Base-by-base conservation (phyloP, 2,888 invertebrate genomes). In the Ectemnius continuus region DNA sequence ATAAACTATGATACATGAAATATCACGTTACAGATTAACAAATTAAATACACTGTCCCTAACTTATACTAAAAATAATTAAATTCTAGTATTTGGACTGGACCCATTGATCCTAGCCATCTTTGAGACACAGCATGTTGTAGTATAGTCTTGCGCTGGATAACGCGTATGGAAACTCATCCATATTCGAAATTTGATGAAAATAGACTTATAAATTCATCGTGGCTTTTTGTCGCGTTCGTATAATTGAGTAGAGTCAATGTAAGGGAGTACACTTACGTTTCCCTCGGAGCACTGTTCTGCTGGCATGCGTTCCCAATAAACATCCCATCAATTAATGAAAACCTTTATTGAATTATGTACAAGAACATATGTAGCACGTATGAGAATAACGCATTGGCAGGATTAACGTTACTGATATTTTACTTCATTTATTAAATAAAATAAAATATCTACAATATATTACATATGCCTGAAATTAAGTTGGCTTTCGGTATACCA, bases 1-100 rank as follows among this genome's bases (percentile, higher is more conserved):
- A 85, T 90, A 89, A 90, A 88, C 88, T 89, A 90, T 90, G 87
- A 86, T 89, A 89, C 89, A 90, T 36, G 36, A 36, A 86, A 85
- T 86, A 89, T 87, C 87, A 85, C 85, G 77, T 81, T 88, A 90
- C 88, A 85, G 84, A 85, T 85, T 88, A 90, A 89, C 90, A 89
- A 90, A 90, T 88, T 36, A 87, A 89, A 89, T 86, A 86, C 83
- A 84, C 85, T 89, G 89, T 80, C 36, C 84, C 84, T 89, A 88
- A 81, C 36, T 36, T 74, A 83, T 87, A 85, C 84, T 88, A 86
- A 85, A 86, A 88, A 87, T 83, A 83, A 84, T 84, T 84, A 79
- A 81, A 71, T 82, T 82, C 81, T 86, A 85, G 73, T 79, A 86
- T 86, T 86, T 88, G 86, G 88, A 89, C 88, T 88, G 88, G 84